Evolutionary conservation across 2,113 vertebrate species (phyloP), one percentile per base, ranked within the genome.

Genomic region (Pipra filicauda): DNA sequence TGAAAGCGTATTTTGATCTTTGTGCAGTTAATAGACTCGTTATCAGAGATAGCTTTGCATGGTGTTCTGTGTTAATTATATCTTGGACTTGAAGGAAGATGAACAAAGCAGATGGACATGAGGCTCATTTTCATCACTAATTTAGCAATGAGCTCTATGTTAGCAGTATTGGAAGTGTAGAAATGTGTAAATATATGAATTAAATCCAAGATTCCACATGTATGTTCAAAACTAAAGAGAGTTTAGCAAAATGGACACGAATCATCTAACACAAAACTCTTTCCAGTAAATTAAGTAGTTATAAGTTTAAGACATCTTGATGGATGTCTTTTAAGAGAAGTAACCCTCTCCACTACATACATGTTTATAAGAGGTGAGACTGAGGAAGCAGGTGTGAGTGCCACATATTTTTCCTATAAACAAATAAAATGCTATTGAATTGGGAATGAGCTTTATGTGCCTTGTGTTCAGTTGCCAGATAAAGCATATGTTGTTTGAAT

Each of bases 21-120:
- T 31, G 3, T 44, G 55, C 46, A 82, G 48, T 72, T 89, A 85
- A 55, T 80, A 93, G 91, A 92, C 66, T 86, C 22, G 46, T 84
- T 76, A 61, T 75, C 80, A 43, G 77, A 70, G 48, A 71, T 70
- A 75, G 44, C 37, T 77, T 69, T 88, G 51, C 43, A 43, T 70
- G 91, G 89, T 73, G 83, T 86, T 71, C 69, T 91, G 77, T 96
- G 93, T 95, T 97, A 97, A 97, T 95, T 90, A 67, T 90, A 92
- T 92, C 65, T 85, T 73, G 46, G 37, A 91, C 85, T 92, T 91
- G 59, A 96, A 90, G 73, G 87, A 85, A 80, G 46, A 87, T 74
- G 70, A 89, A 90, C 43, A 66, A 97, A 97, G 75, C 89, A 95
- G 95, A 96, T 89, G 92, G 85, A 94, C 81, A 41, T 41, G 61